These are phyloP conservation scores for Pissodes strobi DNA, from an alignment of 1,140 invertebrate genomes.

Conservation along the genomic window DNA sequence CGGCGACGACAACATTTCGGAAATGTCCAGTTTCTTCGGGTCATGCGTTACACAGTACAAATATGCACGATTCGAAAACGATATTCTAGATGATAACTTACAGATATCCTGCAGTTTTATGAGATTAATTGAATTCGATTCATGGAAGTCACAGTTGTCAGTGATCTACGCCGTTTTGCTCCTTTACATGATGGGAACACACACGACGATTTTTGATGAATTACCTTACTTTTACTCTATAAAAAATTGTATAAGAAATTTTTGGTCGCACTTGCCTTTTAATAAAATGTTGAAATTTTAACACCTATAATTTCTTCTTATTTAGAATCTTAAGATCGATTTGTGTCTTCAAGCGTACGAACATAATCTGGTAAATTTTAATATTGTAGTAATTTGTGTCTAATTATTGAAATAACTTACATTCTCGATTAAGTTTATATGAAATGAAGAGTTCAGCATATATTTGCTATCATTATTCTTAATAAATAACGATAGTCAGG, in stretches of 20 bases:
- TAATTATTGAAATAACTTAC: no score
- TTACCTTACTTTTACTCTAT: not conserved
- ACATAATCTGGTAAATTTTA: no score
- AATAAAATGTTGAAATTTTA: slow-evolving; percentile 24
- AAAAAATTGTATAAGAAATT: not conserved
- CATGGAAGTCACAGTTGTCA: slow-evolving; percentile 14
- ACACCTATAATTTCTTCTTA: no score
- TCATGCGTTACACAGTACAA: slow-evolving; percentile 3
- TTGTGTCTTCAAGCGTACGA: no score
- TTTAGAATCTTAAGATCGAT: no score
- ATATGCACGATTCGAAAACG: not conserved
- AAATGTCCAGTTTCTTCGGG: not conserved
- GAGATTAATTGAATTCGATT: not conserved
- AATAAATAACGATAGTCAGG: no score
- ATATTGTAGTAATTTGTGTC: no score
- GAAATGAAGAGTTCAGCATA: no score
- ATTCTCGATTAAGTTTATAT: no score
- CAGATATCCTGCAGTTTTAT: not conserved
- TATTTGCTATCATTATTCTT: no score
- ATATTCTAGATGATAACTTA: not conserved
- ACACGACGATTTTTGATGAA: slow-evolving; percentile 19
- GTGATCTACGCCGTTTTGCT: slow-evolving; percentile 5
- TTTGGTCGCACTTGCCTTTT: slow-evolving; percentile 13
- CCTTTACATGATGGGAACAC: slow-evolving; percentile 1
- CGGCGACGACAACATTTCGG: not conserved